Evolutionary conservation across 2,888 invertebrate genomes (phyloP).

Genomic region (Diarsia dahlii): DNA sequence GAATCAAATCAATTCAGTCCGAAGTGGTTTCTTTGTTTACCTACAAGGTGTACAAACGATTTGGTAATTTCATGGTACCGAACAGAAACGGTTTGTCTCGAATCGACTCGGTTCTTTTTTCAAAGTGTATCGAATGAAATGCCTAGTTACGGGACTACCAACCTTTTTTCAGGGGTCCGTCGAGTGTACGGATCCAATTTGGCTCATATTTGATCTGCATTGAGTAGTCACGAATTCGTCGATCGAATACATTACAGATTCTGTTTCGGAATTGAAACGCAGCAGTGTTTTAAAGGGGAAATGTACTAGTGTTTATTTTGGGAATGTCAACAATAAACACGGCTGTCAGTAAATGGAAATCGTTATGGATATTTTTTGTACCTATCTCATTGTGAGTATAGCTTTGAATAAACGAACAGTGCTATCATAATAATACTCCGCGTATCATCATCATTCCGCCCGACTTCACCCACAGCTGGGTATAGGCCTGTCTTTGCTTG

Average conservation of each 20-base stretch:
- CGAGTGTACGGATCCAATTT: conserved; percentile 74
- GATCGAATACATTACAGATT: conserved; percentile 79
- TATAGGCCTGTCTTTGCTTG: no score
- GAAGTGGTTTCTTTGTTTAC: conserved; percentile 63
- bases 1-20: conserved; percentile 55
- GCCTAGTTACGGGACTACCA: conserved; percentile 65
- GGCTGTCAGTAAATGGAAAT: conserved; percentile 30
- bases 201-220: conserved; percentile 79
- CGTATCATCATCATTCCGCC: no score
- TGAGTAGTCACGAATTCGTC: conserved; percentile 75
- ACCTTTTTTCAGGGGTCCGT: conserved; percentile 65
- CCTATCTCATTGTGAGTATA: conserved; percentile 15
- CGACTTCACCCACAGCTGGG: no score
- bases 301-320: conserved; percentile 67
- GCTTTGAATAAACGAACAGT: conserved; percentile 5
- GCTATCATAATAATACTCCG: no score
- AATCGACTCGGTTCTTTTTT: conserved; percentile 63
- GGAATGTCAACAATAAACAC: conserved; percentile 53
- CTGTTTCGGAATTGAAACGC: conserved; percentile 74
- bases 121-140: conserved; percentile 68
- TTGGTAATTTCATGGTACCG: conserved; percentile 68
- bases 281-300: conserved; percentile 66
- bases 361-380: conserved; percentile 35
- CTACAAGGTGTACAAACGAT: conserved; percentile 57
- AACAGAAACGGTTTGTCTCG: conserved; percentile 62